These are phyloP conservation scores for Bombus vancouverensis DNA, from an alignment of 1,140 invertebrate species.

Conservation along the genomic window DNA sequence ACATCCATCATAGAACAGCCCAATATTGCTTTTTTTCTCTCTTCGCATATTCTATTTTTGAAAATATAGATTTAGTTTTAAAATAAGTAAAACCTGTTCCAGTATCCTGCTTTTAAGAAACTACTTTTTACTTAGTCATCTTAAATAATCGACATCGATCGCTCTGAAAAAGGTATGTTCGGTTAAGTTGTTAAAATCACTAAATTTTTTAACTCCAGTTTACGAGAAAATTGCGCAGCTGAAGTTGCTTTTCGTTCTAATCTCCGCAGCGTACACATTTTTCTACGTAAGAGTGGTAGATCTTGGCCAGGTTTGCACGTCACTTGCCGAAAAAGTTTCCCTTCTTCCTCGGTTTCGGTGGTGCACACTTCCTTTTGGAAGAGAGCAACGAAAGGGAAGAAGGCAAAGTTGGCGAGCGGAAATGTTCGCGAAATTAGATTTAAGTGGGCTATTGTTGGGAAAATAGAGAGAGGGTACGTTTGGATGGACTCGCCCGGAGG, in stretches of 20 bases:
- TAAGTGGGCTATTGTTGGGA: conserved; percentile 65
- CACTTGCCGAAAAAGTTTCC: background rate
- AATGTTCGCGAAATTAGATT: conserved; percentile 72
- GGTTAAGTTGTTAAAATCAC: background rate
- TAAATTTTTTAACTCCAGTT: background rate
- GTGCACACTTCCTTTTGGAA: background rate
- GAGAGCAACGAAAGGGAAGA: background rate
- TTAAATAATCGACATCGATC: background rate
- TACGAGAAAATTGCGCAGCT: background rate
- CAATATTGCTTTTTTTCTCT: background rate
- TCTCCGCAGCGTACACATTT: background rate
- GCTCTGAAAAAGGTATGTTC: too few species aligned
- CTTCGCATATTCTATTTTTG: background rate
- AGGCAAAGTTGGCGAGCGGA: conserved; percentile 45
- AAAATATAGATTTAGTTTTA: background rate
- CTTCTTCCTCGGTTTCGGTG: background rate
- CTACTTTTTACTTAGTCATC: background rate
- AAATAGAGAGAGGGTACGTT: conserved; percentile 51
- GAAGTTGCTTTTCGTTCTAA: background rate
- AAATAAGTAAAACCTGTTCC: background rate
- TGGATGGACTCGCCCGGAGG: conserved; percentile 28
- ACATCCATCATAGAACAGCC: background rate
- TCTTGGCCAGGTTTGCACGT: background rate
- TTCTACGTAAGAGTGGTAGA: background rate
- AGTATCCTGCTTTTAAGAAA: background rate